Percentiles rank a stretch among this genome's conserved stretches.
Conservation (phyloP, 2,797 vertebrate species). For the Phoebastria nigripes region DNA sequence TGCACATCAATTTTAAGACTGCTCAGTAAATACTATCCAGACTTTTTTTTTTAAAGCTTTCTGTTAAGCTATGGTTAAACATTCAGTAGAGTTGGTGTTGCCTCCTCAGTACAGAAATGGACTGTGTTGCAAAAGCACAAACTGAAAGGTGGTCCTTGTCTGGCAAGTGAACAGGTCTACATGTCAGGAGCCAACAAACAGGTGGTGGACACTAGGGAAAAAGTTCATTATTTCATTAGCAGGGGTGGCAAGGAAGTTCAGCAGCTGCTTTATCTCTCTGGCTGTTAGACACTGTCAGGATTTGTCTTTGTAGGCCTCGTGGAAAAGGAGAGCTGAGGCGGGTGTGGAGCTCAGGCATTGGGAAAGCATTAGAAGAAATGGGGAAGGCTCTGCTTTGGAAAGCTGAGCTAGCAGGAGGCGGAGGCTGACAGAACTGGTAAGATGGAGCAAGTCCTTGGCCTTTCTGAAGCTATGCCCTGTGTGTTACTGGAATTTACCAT, state of each 20-base stretch:
- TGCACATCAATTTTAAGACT: background rate
- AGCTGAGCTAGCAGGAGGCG: background rate
- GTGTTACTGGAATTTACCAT: background rate
- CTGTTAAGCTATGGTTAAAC: background rate
- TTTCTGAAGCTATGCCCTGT: background rate
- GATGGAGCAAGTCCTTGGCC: background rate
- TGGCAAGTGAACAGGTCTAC: background rate
- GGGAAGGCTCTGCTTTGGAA: background rate
- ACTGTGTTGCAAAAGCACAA: fast-evolving
- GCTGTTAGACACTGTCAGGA: background rate
- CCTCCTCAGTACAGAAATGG: background rate
- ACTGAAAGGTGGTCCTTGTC: background rate
- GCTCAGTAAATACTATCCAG: background rate
- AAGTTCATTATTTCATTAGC: background rate
- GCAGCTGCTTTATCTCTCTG: background rate
- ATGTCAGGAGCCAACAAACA: background rate
- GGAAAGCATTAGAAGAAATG: background rate
- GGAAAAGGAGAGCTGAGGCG: background rate
- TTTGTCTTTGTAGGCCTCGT: background rate
- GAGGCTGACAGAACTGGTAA: background rate
- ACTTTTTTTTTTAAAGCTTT: background rate
- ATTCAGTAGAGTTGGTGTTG: background rate
- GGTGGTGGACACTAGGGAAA: background rate
- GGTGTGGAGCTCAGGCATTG: background rate
- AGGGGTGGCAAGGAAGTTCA: background rate